Conservation (phyloP, 1,140 invertebrate genomes). For the Heliconius himera region DNA sequence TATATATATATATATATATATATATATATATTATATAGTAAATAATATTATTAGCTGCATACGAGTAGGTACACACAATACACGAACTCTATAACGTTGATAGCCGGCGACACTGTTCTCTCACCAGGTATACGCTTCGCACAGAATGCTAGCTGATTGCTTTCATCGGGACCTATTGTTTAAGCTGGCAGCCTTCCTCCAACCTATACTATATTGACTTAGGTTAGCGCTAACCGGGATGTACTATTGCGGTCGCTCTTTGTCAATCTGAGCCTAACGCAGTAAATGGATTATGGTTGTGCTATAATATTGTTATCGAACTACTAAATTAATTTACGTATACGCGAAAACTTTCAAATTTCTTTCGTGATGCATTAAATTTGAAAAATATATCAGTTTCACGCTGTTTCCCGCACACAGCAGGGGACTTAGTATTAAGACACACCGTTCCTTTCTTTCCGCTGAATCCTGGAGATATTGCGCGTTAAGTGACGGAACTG, state of each 20-base stretch:
- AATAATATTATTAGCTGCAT: not conserved
- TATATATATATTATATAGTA: no score
- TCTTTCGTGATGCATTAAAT: no score
- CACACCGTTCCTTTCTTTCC: no score
- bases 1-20: no score
- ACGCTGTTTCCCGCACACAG: no score
- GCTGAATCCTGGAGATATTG: no score
- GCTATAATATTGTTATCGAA: no score
- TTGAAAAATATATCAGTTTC: no score
- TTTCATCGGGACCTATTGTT: conserved; percentile 36
- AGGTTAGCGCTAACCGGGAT: not conserved
- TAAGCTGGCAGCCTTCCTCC: conserved; percentile 13
- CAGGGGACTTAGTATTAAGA: no score
- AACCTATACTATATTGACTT: conserved; percentile 15
- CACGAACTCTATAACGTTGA: not conserved
- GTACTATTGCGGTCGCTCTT: not conserved
- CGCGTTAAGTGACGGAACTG: no score
- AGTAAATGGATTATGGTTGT: not conserved
- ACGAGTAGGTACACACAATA: not conserved
- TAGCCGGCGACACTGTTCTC: not conserved
- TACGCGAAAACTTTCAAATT: no score
- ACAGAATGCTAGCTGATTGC: conserved; percentile 34
- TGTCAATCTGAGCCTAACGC: not conserved
- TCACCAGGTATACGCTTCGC: not conserved
- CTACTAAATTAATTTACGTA: no score